A percentile compares a stretch with the other conserved stretches of the same genome.
phyloP scores from a whole-genome alignment of 2,113 vertebrate species.

The Rutilus rutilus region DNA sequence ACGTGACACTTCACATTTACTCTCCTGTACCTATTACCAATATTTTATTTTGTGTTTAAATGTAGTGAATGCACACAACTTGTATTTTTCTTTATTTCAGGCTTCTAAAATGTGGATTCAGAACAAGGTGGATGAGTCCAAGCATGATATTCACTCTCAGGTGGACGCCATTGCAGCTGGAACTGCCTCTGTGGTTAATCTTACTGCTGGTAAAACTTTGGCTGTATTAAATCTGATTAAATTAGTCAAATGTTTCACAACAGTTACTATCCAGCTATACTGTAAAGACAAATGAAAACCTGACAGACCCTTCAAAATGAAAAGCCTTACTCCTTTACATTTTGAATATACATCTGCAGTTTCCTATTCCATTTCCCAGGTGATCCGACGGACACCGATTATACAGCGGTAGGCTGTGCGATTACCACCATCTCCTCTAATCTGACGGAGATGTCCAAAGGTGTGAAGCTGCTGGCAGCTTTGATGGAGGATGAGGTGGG shows the following conservation, averaged over 20 bases:
- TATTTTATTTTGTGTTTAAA: conserved; percentile 67
- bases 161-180: conserved; percentile 98
- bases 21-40: not conserved
- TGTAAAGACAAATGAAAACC: not conserved
- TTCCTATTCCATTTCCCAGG: conserved; percentile 73
- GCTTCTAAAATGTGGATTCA: conserved; percentile 98
- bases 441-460: conserved; percentile 98
- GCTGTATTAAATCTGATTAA: not conserved
- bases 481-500: conserved; percentile 96
- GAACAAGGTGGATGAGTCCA: conserved; percentile 99
- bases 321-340: not conserved
- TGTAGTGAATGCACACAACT: conserved; percentile 78
- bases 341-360: not conserved
- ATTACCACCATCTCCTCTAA: conserved; percentile 99
- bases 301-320: not conserved
- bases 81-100: conserved; percentile 64
- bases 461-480: conserved; percentile 93
- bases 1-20: not conserved
- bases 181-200: conserved; percentile 98
- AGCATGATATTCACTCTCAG: conserved; percentile 99
- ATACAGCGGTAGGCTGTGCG: conserved; percentile 96
- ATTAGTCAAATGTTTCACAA: not conserved
- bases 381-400: conserved; percentile 95
- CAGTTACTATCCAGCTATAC: not conserved
- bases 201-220: conserved; percentile 89